Conservation (phyloP, 2,797 vertebrate genomes). For the Danio jaintianensis region DNA sequence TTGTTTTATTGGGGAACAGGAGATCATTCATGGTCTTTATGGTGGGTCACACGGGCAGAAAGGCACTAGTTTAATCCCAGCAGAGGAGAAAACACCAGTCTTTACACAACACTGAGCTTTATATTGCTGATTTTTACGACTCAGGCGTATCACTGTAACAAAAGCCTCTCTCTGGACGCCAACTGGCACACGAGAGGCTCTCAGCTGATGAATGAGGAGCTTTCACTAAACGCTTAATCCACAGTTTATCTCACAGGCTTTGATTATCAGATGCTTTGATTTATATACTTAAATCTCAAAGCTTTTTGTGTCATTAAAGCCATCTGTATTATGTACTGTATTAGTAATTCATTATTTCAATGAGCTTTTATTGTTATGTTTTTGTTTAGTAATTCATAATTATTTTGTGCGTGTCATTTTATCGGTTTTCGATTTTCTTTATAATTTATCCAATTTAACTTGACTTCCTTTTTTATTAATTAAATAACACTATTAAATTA, state of each 20-base stretch:
- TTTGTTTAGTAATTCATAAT: too few relatives aligned
- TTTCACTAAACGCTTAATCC: not conserved
- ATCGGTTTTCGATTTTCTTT: too few relatives aligned
- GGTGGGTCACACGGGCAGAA: too few relatives aligned
- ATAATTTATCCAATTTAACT: too few relatives aligned
- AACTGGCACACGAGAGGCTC: constrained; percentile 49
- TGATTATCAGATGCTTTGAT: not conserved
- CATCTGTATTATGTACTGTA: not conserved
- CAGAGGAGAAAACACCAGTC: constrained; percentile 53
- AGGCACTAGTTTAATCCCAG: constrained; percentile 58
- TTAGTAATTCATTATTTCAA: not conserved
- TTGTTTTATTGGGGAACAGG: constrained; percentile 54
- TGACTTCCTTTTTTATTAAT: too few relatives aligned
- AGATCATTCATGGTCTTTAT: constrained; percentile 54
- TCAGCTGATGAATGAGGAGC: not conserved
- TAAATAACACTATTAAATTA: too few relatives aligned
- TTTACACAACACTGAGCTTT: constrained; percentile 54
- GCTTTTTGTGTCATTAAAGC: not conserved
- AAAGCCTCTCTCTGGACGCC: constrained; percentile 60
- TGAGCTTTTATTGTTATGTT: not conserved
- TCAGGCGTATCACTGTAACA: constrained; percentile 61
- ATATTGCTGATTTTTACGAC: constrained; percentile 64
- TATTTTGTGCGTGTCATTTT: too few relatives aligned
- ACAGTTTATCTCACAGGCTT: constrained; percentile 5
- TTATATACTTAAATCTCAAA: not conserved